phyloP scores from a whole-genome alignment of 2,888 invertebrate species.

The Byasa hedistus region DNA sequence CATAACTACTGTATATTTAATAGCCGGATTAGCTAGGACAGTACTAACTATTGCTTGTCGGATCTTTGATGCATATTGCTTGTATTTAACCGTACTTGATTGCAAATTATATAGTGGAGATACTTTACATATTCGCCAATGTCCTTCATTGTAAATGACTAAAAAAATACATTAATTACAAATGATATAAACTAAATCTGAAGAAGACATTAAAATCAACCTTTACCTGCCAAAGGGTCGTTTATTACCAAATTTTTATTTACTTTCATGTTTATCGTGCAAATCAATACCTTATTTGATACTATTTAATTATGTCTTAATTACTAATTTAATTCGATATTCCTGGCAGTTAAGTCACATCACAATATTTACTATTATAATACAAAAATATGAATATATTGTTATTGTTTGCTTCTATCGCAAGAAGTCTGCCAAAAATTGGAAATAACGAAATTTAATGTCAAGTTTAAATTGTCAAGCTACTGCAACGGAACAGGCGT shows the following conservation, averaged over 20 bases:
- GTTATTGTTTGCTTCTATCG: background rate
- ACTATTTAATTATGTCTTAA: no score
- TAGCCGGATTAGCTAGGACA: constrained; percentile 46
- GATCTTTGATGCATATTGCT: constrained; percentile 67
- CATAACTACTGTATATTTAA: constrained; percentile 57
- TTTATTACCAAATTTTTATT: constrained; percentile 32
- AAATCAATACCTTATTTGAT: no score
- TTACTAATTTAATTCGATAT: no score
- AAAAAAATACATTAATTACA: constrained; percentile 33
- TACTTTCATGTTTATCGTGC: background rate
- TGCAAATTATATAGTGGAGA: constrained; percentile 65
- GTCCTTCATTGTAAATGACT: constrained; percentile 68
- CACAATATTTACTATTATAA: no score
- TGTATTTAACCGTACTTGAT: constrained; percentile 58
- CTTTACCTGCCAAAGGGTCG: constrained; percentile 44
- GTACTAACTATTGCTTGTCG: constrained; percentile 58
- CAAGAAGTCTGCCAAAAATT: background rate
- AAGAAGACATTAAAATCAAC: background rate
- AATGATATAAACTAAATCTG: constrained; percentile 1
- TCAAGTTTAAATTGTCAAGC: background rate
- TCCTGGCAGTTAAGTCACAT: no score
- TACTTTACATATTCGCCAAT: constrained; percentile 62
- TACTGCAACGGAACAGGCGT: background rate
- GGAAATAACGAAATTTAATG: background rate
- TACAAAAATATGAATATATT: no score